Evolutionary conservation across 2,797 vertebrate species (phyloP), one percentile per base, ranked within the genome.

Genomic region (Salmo trutta): DNA sequence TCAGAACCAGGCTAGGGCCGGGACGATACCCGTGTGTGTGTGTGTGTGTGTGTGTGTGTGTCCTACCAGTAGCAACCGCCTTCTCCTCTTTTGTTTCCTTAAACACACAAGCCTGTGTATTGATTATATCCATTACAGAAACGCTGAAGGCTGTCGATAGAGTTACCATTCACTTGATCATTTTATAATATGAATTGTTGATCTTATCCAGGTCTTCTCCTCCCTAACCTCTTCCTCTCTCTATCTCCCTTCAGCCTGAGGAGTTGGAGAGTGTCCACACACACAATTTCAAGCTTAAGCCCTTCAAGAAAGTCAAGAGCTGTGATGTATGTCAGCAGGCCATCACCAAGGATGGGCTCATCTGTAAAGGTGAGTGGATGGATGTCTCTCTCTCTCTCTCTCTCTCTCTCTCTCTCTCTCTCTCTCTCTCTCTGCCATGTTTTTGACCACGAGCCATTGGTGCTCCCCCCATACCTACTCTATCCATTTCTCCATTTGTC

Each of bases 301-400:
- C 94, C 33, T 98, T 98, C 92, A 98, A 97, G 95, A 98, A 98
- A 90, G 95, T 95, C 92, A 98, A 97, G 86, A 95, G 96, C 10
- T 98, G 97, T 0, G 96, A 95, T 6, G 95, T 98, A 89, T 99
- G 97, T 92, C 95, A 97, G 56, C 97, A 98, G 92, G 96, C 95
- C 81, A 97, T 99, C 93, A 96, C 94, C 5, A 96, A 96, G 82
- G 97, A 98, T 87, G 97, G 97, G 65, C 96, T 97, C 79, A 93
- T 95, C 82, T 99, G 97, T 88, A 95, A 96, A 95, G 96, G 97
- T 98, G 85, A 95, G 96, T 52, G 15, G 33, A 15, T 71, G 17
- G 29, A 41, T 70, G 17, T 31, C 51, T 70, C 68, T 33, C 54
- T 3, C 27, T 17, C 66, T 0, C 7, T 27, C 17, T 27, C 62